These are phyloP conservation scores for Trogon melanurus DNA, from an alignment of 2,113 vertebrate genomes.

Conservation along the genomic window DNA sequence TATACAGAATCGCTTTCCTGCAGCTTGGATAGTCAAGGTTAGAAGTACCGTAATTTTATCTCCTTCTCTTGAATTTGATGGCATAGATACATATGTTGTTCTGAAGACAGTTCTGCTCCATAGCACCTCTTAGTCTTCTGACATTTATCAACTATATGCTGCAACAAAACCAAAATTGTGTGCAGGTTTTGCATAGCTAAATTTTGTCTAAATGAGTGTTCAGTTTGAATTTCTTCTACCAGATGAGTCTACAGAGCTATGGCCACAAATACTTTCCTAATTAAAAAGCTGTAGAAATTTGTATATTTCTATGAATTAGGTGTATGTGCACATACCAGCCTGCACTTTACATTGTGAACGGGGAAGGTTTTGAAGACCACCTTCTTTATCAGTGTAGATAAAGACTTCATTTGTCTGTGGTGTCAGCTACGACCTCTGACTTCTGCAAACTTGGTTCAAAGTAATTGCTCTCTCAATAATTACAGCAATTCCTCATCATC, in stretches of 20 bases:
- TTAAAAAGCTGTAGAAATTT: neutral
- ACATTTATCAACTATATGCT: neutral
- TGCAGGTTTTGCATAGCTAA: neutral
- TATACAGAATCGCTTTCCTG: neutral
- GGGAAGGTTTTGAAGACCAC: neutral
- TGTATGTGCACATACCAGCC: neutral
- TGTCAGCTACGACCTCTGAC: neutral
- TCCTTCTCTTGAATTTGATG: neutral
- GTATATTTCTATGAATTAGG: neutral
- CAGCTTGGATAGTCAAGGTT: neutral
- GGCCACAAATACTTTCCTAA: neutral
- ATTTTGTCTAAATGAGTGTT: neutral
- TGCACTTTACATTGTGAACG: neutral
- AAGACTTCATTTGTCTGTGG: neutral
- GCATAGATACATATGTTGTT: neutral
- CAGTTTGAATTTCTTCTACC: neutral
- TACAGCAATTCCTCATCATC: neutral
- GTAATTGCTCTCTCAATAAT: neutral
- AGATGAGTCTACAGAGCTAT: neutral
- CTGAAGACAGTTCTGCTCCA: neutral
- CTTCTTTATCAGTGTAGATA: neutral
- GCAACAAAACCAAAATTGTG: neutral
- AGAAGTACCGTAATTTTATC: neutral
- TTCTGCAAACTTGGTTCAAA: neutral
- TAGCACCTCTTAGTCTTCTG: neutral